phyloP scores from a whole-genome alignment of 2,888 invertebrate species.

The Apamea monoglypha region DNA sequence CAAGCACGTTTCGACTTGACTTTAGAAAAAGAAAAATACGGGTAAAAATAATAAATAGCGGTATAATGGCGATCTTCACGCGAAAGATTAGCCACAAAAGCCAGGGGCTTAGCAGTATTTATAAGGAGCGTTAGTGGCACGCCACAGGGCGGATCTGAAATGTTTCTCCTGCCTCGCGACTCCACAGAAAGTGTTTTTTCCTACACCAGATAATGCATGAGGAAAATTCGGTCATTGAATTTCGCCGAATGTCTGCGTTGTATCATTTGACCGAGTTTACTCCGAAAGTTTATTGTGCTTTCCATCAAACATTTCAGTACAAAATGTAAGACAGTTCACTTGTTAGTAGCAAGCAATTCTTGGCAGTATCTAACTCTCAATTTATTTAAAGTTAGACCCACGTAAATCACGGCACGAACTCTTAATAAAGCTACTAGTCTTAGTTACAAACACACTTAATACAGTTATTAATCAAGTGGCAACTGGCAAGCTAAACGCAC shows the following conservation, averaged over 20 bases:
- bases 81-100: conserved; percentile 90
- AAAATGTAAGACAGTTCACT: conserved; percentile 1
- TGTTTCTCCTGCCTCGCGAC: conserved; percentile 70
- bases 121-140: conserved; percentile 88
- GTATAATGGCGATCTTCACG: conserved; percentile 89
- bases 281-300: conserved; percentile 13
- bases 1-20: conserved; percentile 84
- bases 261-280: conserved; percentile 33
- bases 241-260: conserved; percentile 38
- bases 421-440: conserved; percentile 44
- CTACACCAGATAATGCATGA: conserved; percentile 58
- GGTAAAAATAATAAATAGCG: conserved; percentile 88
- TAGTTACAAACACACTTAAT: conserved; percentile 50
- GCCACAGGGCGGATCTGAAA: conserved; percentile 79
- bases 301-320: conserved; percentile 4
- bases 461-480: conserved; percentile 61
- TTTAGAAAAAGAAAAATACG: conserved; percentile 85
- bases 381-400: conserved; percentile 6
- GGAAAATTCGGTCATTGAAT: conserved; percentile 61
- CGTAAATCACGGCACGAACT: conserved; percentile 36
- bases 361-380: conserved; percentile 1
- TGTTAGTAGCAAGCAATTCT: not conserved
- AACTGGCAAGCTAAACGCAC: conserved; percentile 60
- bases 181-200: conserved; percentile 67
- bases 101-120: conserved; percentile 89